A percentile compares a stretch with the other conserved stretches of the same genome.
Conservation (phyloP, 2,888 invertebrate species). For the Lobophora halterata region DNA sequence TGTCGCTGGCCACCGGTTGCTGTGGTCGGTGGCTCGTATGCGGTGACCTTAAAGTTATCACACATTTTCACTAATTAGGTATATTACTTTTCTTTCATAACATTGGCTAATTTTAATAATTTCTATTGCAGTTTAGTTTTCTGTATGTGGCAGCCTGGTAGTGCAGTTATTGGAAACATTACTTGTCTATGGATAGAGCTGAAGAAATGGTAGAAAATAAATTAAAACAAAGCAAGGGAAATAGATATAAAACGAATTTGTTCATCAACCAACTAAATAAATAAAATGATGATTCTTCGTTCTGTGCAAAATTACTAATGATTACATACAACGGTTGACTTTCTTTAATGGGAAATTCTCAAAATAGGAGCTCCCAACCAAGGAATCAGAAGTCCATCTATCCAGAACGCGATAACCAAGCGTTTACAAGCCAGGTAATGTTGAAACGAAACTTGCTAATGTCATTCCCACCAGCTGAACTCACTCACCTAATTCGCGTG, state of each 20-base stretch:
- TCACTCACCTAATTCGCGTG: constrained; percentile 69
- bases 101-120: no score
- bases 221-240: no score
- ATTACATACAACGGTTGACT: constrained; percentile 9
- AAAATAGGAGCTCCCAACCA: constrained; percentile 56
- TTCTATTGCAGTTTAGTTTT: no score
- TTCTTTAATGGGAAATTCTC: constrained; percentile 75
- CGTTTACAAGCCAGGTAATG: constrained; percentile 73
- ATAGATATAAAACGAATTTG: neutral
- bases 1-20: no score
- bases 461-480: constrained; percentile 79
- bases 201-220: no score
- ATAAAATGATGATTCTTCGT: constrained; percentile 33
- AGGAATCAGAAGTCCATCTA: constrained; percentile 54
- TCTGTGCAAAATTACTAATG: constrained; percentile 18
- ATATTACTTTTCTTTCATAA: no score
- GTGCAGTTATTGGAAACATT: no score
- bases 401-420: constrained; percentile 62
- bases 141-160: no score
- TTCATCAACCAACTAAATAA: constrained; percentile 13
- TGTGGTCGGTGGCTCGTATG: no score
- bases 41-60: no score
- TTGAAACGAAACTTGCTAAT: constrained; percentile 73
- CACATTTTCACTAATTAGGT: no score
- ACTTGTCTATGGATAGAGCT: no score